These are phyloP conservation scores for Lycia hirtaria DNA, from an alignment of 2,888 invertebrate genomes.

Conservation along the genomic window DNA sequence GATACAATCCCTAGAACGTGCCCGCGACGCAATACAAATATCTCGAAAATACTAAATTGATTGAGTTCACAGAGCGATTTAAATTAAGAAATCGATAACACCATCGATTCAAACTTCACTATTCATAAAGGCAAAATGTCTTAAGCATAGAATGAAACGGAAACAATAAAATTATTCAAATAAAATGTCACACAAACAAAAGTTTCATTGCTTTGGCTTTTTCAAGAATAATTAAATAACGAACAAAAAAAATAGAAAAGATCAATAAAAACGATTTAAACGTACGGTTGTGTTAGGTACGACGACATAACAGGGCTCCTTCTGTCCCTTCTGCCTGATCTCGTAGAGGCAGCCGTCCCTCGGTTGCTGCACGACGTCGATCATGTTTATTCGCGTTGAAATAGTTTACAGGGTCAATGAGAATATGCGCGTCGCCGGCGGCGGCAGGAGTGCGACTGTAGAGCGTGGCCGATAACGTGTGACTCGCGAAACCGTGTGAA, in stretches of 20 bases:
- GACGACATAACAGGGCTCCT: constrained; percentile 88
- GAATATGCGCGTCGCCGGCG: constrained; percentile 57
- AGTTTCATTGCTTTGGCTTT: constrained; percentile 1
- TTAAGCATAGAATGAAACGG: background rate
- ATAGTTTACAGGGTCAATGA: constrained; percentile 60
- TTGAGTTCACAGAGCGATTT: background rate
- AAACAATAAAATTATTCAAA: background rate
- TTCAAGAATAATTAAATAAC: background rate
- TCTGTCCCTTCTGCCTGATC: constrained; percentile 87
- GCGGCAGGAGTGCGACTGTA: constrained; percentile 48
- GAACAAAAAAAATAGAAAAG: constrained; percentile 36
- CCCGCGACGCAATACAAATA: background rate
- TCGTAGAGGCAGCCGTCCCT: constrained; percentile 87
- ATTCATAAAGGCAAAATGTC: background rate
- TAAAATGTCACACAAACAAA: background rate
- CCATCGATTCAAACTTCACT: background rate
- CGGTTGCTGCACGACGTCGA: constrained; percentile 75
- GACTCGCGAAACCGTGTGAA: constrained; percentile 45
- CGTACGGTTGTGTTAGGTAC: constrained; percentile 88
- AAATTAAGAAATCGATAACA: background rate
- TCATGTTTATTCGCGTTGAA: constrained; percentile 65
- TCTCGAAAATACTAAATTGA: background rate
- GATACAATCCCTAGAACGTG: background rate
- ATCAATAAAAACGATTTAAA: constrained; percentile 62
- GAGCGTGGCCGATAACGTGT: constrained; percentile 51